Percentiles rank a stretch among this genome's conserved stretches.
Conservation (phyloP, 2,888 invertebrate species). For the Synanthedon andrenaeformis region DNA sequence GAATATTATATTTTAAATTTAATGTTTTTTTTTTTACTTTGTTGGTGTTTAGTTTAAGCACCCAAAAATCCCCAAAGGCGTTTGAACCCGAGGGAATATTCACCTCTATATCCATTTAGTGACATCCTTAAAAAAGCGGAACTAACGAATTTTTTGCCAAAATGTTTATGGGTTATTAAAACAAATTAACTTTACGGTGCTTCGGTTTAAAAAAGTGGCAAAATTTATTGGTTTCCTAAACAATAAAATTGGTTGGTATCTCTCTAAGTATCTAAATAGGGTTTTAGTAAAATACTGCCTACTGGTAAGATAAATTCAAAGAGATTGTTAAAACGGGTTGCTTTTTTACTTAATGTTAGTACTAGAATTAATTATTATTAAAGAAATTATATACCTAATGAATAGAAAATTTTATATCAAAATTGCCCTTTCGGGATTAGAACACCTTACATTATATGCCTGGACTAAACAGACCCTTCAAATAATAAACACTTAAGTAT, state of each 20-base stretch:
- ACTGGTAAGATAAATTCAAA: conserved; percentile 26
- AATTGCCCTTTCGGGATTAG: too few species aligned
- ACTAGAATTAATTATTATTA: too few species aligned
- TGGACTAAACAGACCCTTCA: too few species aligned
- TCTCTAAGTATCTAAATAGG: conserved; percentile 39
- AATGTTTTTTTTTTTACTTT: background rate
- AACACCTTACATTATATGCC: too few species aligned
- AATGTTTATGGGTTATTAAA: conserved; percentile 59
- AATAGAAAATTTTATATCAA: too few species aligned
- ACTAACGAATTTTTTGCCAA: conserved; percentile 37
- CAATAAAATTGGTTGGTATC: conserved; percentile 58
- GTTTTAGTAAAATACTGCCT: conserved; percentile 32
- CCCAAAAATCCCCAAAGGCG: background rate
- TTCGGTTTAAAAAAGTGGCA: conserved; percentile 23
- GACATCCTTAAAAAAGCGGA: conserved; percentile 42
- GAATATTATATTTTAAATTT: background rate
- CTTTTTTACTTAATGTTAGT: too few species aligned
- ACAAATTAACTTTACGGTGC: conserved; percentile 43
- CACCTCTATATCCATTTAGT: conserved; percentile 30
- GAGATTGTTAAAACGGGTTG: background rate
- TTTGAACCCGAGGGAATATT: conserved; percentile 8
- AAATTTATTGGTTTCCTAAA: conserved; percentile 61
- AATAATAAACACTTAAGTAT: too few species aligned
- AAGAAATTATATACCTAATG: too few species aligned
- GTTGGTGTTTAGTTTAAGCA: background rate